phyloP scores from a whole-genome alignment of 2,888 invertebrate genomes.

The Phyto melanocephala region DNA sequence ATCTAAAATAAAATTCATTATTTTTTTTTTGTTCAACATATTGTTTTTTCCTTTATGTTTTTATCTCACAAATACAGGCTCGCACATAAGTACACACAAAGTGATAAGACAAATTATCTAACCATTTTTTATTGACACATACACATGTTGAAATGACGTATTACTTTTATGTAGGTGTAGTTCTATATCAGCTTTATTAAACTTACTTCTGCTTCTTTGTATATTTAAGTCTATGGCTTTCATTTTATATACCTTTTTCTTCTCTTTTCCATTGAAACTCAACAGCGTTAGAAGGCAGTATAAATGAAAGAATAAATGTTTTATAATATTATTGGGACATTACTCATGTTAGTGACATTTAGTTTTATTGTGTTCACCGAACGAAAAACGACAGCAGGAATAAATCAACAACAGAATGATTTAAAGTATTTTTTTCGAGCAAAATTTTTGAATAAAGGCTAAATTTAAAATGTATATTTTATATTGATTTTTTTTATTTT shows the following conservation, averaged over 20 bases:
- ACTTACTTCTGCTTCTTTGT: background rate
- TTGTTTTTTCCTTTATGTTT: too few species aligned
- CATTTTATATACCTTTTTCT: background rate
- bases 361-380: slow-evolving; percentile 34
- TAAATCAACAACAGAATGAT: too few species aligned
- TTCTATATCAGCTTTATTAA: background rate
- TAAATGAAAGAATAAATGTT: slow-evolving; percentile 29
- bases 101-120: background rate
- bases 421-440: too few species aligned
- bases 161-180: slow-evolving; percentile 4
- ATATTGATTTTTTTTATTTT: background rate
- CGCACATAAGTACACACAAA: too few species aligned
- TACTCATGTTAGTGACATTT: slow-evolving; percentile 53
- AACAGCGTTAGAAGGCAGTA: background rate
- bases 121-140: background rate
- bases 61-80: too few species aligned
- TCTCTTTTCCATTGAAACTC: background rate
- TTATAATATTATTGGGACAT: slow-evolving; percentile 49
- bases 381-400: background rate
- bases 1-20: too few species aligned
- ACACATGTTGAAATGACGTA: slow-evolving; percentile 31
- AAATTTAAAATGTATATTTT: slow-evolving; percentile 20
- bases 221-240: background rate
- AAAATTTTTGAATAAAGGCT: background rate
- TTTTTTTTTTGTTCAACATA: too few species aligned